Conservation (phyloP, 2,888 invertebrate species). For the Ochropleura leucogaster region DNA sequence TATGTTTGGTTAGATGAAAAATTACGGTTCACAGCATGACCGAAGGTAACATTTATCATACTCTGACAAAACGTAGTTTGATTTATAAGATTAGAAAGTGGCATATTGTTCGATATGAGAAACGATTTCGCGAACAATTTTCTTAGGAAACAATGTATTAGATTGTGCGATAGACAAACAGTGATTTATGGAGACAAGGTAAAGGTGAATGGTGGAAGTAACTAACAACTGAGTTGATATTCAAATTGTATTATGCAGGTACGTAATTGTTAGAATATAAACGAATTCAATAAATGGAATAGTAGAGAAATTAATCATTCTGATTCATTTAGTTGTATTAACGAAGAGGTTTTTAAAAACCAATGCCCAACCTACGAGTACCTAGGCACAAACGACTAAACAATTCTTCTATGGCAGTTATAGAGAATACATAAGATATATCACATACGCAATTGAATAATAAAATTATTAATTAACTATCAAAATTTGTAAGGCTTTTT, state of each 20-base stretch:
- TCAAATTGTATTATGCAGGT: background rate
- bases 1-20: constrained; percentile 25
- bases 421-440: background rate
- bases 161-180: constrained; percentile 24
- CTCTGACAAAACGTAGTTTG: constrained; percentile 40
- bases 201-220: background rate
- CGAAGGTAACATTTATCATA: constrained; percentile 39
- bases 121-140: constrained; percentile 41
- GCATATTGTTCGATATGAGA: constrained; percentile 50
- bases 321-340: background rate
- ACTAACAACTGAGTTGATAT: background rate
- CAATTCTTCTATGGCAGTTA: background rate
- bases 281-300: constrained; percentile 2
- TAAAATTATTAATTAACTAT: background rate
- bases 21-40: constrained; percentile 24
- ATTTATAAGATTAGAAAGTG: constrained; percentile 58
- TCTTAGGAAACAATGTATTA: constrained; percentile 28
- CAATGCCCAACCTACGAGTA: background rate
- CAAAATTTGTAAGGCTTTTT: background rate
- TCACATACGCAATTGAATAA: constrained; percentile 14
- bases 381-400: background rate
- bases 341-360: background rate
- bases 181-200: constrained; percentile 19
- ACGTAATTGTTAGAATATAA: background rate
- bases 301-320: background rate